Percentiles rank a stretch among this genome's conserved stretches.
These are phyloP conservation scores for Aselliscus stoliczkanus DNA, from an alignment of 2,797 vertebrate species.

Conservation along the genomic window DNA sequence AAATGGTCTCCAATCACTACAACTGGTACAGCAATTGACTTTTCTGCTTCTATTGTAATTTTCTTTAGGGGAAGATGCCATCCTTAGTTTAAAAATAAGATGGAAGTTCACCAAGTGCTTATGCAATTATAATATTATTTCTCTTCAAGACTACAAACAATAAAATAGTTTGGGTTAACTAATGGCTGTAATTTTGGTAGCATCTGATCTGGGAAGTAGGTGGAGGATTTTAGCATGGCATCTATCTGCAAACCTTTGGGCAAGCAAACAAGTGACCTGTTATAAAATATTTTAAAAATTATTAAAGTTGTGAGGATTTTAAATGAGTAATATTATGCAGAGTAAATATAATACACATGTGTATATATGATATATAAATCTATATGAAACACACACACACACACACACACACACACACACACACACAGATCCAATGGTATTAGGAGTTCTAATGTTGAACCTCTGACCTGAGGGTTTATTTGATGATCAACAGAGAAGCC, in stretches of 20 bases:
- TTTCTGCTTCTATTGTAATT: background rate
- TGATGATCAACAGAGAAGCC: background rate
- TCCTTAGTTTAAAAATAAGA: background rate
- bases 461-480: background rate
- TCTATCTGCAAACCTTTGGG: background rate
- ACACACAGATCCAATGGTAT: background rate
- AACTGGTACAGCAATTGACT: background rate
- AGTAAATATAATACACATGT: background rate
- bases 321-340: background rate
- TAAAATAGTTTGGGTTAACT: background rate
- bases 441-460: background rate
- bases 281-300: background rate
- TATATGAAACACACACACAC: background rate
- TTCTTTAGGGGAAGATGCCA: background rate
- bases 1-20: background rate
- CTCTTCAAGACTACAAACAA: background rate
- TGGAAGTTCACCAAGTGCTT: background rate
- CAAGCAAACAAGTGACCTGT: background rate
- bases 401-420: background rate
- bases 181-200: background rate
- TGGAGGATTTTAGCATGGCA: background rate
- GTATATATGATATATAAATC: background rate
- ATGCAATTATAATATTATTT: background rate
- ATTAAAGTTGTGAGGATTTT: background rate
- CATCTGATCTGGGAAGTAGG: background rate